Evolutionary conservation across 2,888 invertebrate genomes (phyloP), one percentile per base, ranked within the genome.

Genomic region (Agapostemon virescens): DNA sequence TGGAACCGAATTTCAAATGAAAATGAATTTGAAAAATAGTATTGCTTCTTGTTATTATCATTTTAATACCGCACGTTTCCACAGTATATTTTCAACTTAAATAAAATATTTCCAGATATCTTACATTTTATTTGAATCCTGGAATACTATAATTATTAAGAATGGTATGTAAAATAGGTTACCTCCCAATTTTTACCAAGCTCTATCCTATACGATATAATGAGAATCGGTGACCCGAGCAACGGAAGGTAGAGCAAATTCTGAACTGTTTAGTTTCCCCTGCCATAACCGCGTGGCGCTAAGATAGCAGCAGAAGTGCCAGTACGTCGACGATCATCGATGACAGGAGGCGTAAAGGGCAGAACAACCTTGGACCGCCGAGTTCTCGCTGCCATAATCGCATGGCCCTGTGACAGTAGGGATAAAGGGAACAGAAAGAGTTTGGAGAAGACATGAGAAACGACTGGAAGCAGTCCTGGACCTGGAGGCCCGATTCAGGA

Each of bases 361-460:
- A 61, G 2, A 33, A 7, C 6, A 30, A 20, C 33, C 61, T 61
- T 61, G 61, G 30, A 33, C 11, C 9, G 33, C 20, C 20, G 7
- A 61, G 17, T 30, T 33, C 20, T 6, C 23, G 20, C 26, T n/a
- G 23, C 26, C 38, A 64, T 64, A 64, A 64, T 20, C 38, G 38
- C 7, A 6, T 2, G 20, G 36, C 7, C 13, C 11, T 13, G n/a
- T n/a, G n/a, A n/a, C 3, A n/a, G 49, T 13, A n/a, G 7, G 49
- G 49, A n/a, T n/a, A n/a, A 5, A n/a, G 40, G 49, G 36, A 1
- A 1, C n/a, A 49, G 49, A 49, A 74, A 61, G 69, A 26, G 61
- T 26, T 70, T 78, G 66, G 69, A 45, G 69, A 45, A 64, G 11
- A 33, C 36, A 69, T 15, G 70, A 72, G 38, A 71, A 72, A 67